Percentiles rank a stretch among this genome's conserved stretches.
Evolutionary conservation across 2,888 invertebrate genomes (phyloP).

Genomic region (Polydrusus tereticollis): DNA sequence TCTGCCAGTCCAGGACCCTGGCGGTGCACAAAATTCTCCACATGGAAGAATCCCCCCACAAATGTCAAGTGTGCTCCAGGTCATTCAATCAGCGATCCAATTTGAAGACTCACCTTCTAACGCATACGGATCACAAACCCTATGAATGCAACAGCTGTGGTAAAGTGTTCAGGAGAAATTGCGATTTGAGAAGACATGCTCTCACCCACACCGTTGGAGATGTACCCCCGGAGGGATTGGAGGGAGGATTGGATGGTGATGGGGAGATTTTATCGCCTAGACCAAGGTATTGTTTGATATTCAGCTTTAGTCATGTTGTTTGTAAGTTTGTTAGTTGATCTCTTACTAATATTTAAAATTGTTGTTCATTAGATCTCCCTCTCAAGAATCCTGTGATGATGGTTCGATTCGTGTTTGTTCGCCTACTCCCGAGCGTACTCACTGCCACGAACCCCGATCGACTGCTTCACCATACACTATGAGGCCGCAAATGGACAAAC

Average conservation of each 20-base stretch:
- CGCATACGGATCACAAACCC: conserved; percentile 79
- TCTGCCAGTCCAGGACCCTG: conserved; percentile 96
- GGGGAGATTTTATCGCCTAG: conserved; percentile 59
- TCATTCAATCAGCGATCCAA: conserved; percentile 95
- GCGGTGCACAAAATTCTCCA: conserved; percentile 96
- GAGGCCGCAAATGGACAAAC: conserved; percentile 75
- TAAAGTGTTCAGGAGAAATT: conserved; percentile 75
- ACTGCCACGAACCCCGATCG: conserved; percentile 72
- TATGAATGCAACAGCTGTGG: conserved; percentile 64
- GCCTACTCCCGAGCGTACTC: conserved; percentile 73
- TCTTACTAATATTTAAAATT: too few species aligned
- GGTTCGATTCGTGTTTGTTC: conserved; percentile 68
- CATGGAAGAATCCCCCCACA: conserved; percentile 93
- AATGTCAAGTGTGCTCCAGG: conserved; percentile 90
- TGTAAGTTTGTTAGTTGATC: too few species aligned
- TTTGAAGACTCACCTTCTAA: conserved; percentile 89
- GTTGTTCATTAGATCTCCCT: conserved; percentile 61
- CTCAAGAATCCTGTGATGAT: conserved; percentile 63
- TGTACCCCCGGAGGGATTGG: conserved; percentile 78
- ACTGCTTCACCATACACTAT: conserved; percentile 76
- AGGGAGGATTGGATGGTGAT: conserved; percentile 69
- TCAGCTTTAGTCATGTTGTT: too few species aligned
- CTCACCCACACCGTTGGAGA: conserved; percentile 92
- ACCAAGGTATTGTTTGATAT: too few species aligned
- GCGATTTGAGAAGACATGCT: conserved; percentile 90